Conservation (phyloP, 1,140 invertebrate genomes). For the Colletes latitarsis region DNA sequence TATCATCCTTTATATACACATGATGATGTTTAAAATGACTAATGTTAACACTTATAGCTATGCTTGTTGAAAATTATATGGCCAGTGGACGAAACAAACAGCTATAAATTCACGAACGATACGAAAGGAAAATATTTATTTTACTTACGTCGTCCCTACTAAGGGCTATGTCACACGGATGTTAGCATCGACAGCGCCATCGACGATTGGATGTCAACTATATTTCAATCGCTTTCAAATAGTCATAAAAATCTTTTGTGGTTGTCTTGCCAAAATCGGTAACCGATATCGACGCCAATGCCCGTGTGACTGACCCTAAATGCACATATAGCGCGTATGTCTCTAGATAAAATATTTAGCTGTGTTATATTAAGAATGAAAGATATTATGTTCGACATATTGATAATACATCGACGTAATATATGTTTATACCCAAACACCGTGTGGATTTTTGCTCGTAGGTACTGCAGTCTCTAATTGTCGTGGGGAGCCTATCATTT, state of each 20-base stretch:
- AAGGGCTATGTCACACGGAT: too few relatives aligned
- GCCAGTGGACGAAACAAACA: constrained; percentile 31
- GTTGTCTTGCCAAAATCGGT: too few relatives aligned
- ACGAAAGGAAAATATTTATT: constrained; percentile 15
- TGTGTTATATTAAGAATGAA: constrained; percentile 1
- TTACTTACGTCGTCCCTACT: constrained; percentile 8
- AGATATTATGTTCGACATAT: constrained; percentile 12
- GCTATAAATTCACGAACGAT: not conserved
- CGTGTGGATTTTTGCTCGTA: constrained; percentile 96
- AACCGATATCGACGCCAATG: too few relatives aligned
- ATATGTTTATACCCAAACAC: constrained; percentile 93
- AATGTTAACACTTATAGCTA: constrained; percentile 11
- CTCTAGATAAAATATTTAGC: constrained; percentile 18
- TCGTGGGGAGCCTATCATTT: constrained; percentile 94
- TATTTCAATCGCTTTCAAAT: too few relatives aligned
- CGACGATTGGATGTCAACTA: too few relatives aligned
- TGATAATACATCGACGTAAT: constrained; percentile 22
- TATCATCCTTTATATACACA: constrained; percentile 25
- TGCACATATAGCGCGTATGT: not conserved
- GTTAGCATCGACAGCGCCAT: too few relatives aligned
- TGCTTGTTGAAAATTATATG: constrained; percentile 36
- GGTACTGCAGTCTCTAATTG: constrained; percentile 96
- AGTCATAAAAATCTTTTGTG: too few relatives aligned
- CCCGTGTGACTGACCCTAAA: not conserved
- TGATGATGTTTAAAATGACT: constrained; percentile 18